Conservation (phyloP, 2,888 invertebrate species). For the Luffia ferchaultella region DNA sequence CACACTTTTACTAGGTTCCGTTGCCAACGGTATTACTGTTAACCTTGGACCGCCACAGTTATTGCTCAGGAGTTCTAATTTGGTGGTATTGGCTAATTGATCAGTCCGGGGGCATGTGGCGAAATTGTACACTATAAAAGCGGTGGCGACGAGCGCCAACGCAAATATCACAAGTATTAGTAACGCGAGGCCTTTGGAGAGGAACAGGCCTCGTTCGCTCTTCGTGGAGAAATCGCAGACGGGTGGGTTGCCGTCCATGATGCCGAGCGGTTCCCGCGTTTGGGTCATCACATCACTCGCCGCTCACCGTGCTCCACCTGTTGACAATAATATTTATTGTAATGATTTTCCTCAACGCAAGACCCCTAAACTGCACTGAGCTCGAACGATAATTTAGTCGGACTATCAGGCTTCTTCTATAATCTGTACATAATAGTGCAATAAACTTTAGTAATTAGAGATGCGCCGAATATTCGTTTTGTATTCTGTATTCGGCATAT, state of each 20-base stretch:
- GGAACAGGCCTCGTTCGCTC: conserved; percentile 65
- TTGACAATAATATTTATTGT: too few relatives aligned
- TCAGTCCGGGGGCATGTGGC: conserved; percentile 70
- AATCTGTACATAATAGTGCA: too few relatives aligned
- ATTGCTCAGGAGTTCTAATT: conserved; percentile 40
- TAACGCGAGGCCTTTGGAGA: conserved; percentile 71
- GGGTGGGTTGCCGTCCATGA: conserved; percentile 69
- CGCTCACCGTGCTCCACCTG: conserved; percentile 23
- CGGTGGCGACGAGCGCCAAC: conserved; percentile 72
- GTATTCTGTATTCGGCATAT: too few relatives aligned
- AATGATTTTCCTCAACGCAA: too few relatives aligned
- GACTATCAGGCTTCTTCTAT: too few relatives aligned
- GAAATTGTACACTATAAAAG: conserved; percentile 79
- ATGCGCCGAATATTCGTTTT: too few relatives aligned
- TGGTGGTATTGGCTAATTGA: conserved; percentile 48
- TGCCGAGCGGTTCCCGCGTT: conserved; percentile 53
- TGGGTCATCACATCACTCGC: conserved; percentile 55
- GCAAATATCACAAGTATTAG: conserved; percentile 71
- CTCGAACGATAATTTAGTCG: too few relatives aligned
- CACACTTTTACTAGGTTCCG: conserved; percentile 42
- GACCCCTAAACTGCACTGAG: too few relatives aligned
- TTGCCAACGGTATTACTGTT: conserved; percentile 43
- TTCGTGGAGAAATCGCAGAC: conserved; percentile 71
- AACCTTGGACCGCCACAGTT: conserved; percentile 46
- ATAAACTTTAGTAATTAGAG: too few relatives aligned